Evolutionary conservation across 1,140 invertebrate genomes (phyloP), one percentile per base, ranked within the genome.

Genomic region (Trachymyrmex septentrionalis): DNA sequence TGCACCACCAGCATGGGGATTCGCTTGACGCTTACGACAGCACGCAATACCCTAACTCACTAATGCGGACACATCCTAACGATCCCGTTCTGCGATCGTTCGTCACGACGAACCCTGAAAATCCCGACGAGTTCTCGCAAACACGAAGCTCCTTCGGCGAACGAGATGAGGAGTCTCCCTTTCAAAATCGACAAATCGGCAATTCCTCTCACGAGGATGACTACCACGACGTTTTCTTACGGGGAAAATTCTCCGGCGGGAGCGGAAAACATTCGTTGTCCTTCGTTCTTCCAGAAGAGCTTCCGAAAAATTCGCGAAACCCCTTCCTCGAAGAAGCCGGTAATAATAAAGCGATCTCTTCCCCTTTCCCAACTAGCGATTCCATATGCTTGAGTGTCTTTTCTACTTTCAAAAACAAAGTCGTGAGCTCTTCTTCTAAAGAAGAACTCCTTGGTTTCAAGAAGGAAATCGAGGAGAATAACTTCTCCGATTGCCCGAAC

Each of bases 21-120:
- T 21, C 61, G 89, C 84, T 73, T 88, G 38, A 19, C 72, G 71
- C 88, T 90, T 90, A 7, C 44, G 61, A 50, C 89, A 88, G 57
- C 89, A 88, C 71, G 69, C 63, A 61, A 30, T 4, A n/a, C 61
- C 57, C 57, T 80, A 61, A 88, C 63, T 53, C 61, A 27, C 50
- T 64, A 2, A 64, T 53, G 27, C 38, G 48, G 12, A 38, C 30
- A 34, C 10, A 14, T 34, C 59, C 73, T 63, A 81, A 66, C 27
- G 59, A 87, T 12, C 72, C 80, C 16, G 59, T 30, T 0, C 14
- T 72, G 1, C 59, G 21, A 30, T 27, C 66, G 21, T 27, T 14
- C 48, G 30, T 44, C 24, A 34, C 14, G 12, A 34, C 14, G 12
- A 44, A 50, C 19, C 48, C 19, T 21, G 38, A 3, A 9, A n/a